Conservation (phyloP, 1,140 invertebrate species). For the Ceratina australensis region DNA sequence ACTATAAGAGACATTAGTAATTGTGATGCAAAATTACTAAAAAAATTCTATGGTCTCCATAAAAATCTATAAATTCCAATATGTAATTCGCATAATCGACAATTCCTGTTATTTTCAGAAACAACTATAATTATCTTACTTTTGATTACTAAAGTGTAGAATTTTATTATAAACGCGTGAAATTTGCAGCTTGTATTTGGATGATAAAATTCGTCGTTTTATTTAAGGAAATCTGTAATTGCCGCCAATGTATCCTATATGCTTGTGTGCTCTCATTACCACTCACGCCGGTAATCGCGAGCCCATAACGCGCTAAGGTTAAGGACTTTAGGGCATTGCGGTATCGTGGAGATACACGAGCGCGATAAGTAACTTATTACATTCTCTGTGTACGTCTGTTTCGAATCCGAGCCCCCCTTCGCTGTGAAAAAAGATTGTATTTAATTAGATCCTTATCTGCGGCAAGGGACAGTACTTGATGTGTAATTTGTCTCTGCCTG, state of each 20-base stretch:
- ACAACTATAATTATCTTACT: too few species aligned
- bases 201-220: not conserved
- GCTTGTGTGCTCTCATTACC: slow-evolving; percentile 41
- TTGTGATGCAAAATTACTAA: too few species aligned
- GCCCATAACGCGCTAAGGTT: slow-evolving; percentile 44
- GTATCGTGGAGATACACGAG: slow-evolving; percentile 37
- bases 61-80: too few species aligned
- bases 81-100: too few species aligned
- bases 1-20: too few species aligned
- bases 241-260: slow-evolving; percentile 28
- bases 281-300: slow-evolving; percentile 26
- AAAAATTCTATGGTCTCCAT: too few species aligned
- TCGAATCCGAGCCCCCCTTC: not conserved
- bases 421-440: not conserved
- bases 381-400: slow-evolving; percentile 4
- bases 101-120: too few species aligned
- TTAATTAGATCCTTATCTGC: not conserved
- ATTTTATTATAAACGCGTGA: too few species aligned
- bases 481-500: not conserved
- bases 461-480: not conserved
- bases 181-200: too few species aligned
- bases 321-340: slow-evolving; percentile 45
- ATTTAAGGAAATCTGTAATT: not conserved
- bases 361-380: slow-evolving; percentile 42
- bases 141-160: too few species aligned